Evolutionary conservation across 2,888 invertebrate genomes (phyloP), one percentile per base, ranked within the genome.

Genomic region (Caenorhabditis uteleia): DNA sequence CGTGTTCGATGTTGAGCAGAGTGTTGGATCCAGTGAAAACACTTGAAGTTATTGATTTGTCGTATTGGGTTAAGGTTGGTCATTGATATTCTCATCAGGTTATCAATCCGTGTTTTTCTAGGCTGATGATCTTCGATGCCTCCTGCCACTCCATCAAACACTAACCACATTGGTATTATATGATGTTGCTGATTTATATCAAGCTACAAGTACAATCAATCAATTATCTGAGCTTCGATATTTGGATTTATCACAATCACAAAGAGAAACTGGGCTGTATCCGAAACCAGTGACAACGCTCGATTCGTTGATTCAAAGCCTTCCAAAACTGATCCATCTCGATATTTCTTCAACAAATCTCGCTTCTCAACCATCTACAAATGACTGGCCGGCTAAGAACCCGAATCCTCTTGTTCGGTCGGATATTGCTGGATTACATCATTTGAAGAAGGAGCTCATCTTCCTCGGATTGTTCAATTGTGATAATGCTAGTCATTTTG

Each of bases 281-380:
- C 87, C 88, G 31, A 88, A 89, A 75, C 91, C 92, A 3, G 91
- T 90, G 85, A 87, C 88, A 66, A 86, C 89, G 27, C 85, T 97
- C 36, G 86, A 88, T 21, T 87, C 87, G 73, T 86, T 97, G 33
- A 89, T 94, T 12, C 87, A 87, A 47, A 89, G 87, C 82, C 86
- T 97, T 77, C 90, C 91, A 0, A 84, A 88, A 47, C 85, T 97
- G 59, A 88, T 88, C 38, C 91, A 91, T 23, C 86, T 97, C 76
- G 95, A 97, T 85, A 93, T 97, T 82, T 93, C 95, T 3, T 94
- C 94, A 14, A 95, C 95, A 18, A 95, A 97, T 87, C 86, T 97
- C 69, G 93, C 94, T 36, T 93, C 94, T 0, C 67, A 76, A 14
- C 77, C 20, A 92, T 66, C 49, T 23, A 59, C 75, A 10, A 93